A percentile compares a stretch with the other conserved stretches of the same genome.
These are phyloP conservation scores for Zoanthus gigantus DNA, from an alignment of 92 coral and sea anemone species.

Conservation along the genomic window DNA sequence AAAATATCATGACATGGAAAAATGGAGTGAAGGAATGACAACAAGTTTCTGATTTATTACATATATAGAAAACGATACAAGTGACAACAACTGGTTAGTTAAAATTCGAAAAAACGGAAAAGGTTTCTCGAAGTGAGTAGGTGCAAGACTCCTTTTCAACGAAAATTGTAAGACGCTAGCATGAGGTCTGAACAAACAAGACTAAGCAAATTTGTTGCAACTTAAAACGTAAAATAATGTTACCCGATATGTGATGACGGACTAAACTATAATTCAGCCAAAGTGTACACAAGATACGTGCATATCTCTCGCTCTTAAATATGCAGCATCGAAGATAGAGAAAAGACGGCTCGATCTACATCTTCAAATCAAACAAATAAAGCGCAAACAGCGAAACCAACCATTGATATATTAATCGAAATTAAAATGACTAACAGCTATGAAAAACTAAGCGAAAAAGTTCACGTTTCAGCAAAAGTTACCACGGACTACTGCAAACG, in stretches of 20 bases:
- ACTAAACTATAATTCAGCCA: background rate
- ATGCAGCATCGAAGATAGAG: background rate
- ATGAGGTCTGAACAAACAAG: conserved; percentile 36
- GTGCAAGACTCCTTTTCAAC: background rate
- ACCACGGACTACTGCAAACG: background rate
- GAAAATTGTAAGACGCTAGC: conserved; percentile 9
- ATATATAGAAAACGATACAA: background rate
- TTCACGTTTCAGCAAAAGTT: background rate
- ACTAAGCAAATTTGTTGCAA: background rate
- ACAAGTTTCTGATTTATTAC: background rate
- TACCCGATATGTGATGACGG: background rate
- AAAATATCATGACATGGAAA: conserved; percentile 1
- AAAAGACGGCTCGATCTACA: too few relatives aligned
- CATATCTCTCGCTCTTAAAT: background rate
- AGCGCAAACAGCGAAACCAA: background rate
- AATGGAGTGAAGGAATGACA: background rate
- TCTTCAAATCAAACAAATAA: background rate
- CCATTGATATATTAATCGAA: conserved; percentile 1
- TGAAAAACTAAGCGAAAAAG: background rate
- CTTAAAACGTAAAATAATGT: background rate
- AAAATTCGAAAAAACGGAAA: too few relatives aligned
- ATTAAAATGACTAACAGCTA: background rate
- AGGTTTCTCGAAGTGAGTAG: too few relatives aligned
- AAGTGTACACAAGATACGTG: background rate
- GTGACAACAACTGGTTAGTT: background rate